Base-by-base conservation (phyloP, 1,140 invertebrate species). In the Caenorhabditis inopinata region DNA sequence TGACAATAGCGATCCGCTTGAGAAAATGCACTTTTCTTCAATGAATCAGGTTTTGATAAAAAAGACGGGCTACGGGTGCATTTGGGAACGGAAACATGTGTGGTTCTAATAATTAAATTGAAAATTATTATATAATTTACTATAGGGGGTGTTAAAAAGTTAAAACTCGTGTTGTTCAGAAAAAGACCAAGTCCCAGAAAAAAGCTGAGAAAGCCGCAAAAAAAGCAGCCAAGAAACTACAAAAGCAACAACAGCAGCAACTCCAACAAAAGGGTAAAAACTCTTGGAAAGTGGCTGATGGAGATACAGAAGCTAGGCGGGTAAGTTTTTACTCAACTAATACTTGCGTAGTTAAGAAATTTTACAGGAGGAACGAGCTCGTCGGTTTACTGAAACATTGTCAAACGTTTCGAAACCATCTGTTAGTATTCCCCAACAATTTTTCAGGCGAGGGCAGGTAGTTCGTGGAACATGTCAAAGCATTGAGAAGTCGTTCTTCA, bases 401-500 rank as follows among this genome's bases (percentile, higher is more conserved):
- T 74, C 38, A 16, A 58, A 49, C 45, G 38, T 45, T 16, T 76
- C 18, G 49, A 62, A 75, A 29, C 46, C 18, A 74, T 32, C 80
- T 16, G 46, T 74, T 27, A 77, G 80, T 48, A 21, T 74, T 5
- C 32, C n/a, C 11, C 32, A 18, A 9, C 32, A 68, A 0, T 68
- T 38, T 38, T 68, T 68, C 58, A 68, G 58, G 38, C 11, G 58
- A 38, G 58, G 58, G 42, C 48, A 76, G 32, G 48, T 81, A 12
- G 75, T 84, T 73, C 32, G 74, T 5, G 84, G 84, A 68, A 84
- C 84, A 9, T 84, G 84, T 47, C 81, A 74, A 48, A 83, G 82
- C 38, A 82, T 84, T 42, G 82, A 84, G 45, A 84, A 84, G 47
- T 77, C 76, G 16, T 84, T 84, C 38, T 84, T 84, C 76, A 76